Evolutionary conservation across 2,888 invertebrate species (phyloP).

Genomic region (Dorcus hopei): DNA sequence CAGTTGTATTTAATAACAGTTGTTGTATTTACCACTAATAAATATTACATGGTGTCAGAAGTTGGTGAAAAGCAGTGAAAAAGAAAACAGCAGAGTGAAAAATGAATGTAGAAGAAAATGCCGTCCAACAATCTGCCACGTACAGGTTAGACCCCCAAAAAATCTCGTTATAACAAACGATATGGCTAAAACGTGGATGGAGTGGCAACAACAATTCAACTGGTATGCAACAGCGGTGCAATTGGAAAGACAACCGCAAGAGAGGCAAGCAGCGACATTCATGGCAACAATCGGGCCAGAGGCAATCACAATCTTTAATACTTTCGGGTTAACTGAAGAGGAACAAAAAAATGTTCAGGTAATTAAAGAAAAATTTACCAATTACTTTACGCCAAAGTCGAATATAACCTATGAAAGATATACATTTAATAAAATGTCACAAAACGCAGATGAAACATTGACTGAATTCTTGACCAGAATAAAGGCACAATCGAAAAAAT

Average conservation of each 20-base stretch:
- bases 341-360: neutral
- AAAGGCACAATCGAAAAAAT: neutral
- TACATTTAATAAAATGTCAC: neutral
- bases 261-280: neutral
- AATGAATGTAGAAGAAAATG: too few relatives aligned
- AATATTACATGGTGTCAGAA: too few relatives aligned
- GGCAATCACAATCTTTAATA: slow-evolving; percentile 2
- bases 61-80: too few relatives aligned
- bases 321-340: neutral
- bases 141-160: slow-evolving; percentile 3
- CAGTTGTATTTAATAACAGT: too few relatives aligned
- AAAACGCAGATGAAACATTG: neutral
- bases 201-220: neutral
- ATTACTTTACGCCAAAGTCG: too few relatives aligned
- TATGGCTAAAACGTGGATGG: neutral
- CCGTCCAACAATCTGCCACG: too few relatives aligned
- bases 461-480: neutral
- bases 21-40: too few relatives aligned
- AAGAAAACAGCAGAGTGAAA: too few relatives aligned
- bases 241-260: neutral
- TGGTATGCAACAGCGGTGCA: neutral
- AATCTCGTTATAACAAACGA: slow-evolving; percentile 3
- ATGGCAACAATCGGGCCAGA: neutral
- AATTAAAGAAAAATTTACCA: neutral
- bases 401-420: neutral